Percentiles rank a stretch among this genome's conserved stretches.
phyloP scores from a whole-genome alignment of 2,113 vertebrate species.

The Boulengeromyrus knoepffleri region DNA sequence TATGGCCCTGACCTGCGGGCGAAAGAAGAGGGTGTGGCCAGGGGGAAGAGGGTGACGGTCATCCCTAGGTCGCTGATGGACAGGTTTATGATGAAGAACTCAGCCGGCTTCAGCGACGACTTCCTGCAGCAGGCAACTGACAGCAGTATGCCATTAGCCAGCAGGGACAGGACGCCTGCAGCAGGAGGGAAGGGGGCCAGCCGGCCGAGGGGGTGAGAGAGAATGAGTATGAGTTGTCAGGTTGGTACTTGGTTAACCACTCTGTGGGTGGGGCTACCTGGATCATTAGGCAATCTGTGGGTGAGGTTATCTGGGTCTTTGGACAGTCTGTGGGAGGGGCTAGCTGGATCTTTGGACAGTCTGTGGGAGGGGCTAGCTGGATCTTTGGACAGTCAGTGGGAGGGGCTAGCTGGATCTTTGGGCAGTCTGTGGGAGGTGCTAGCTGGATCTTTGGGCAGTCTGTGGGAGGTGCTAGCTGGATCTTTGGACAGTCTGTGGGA shows the following conservation, averaged over 20 bases:
- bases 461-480: rapidly evolving
- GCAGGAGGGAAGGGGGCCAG: background rate
- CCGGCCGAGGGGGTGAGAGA: background rate
- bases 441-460: background rate
- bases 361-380: background rate
- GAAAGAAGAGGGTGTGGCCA: slow-evolving; percentile 71
- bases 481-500: background rate
- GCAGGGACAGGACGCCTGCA: slow-evolving; percentile 62
- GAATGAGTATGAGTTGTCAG: background rate
- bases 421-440: background rate
- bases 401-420: background rate
- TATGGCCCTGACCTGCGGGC: slow-evolving; percentile 63
- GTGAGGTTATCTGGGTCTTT: background rate
- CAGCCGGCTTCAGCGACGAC: slow-evolving; percentile 70
- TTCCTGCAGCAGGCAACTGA: slow-evolving; percentile 70
- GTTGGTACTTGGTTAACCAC: background rate
- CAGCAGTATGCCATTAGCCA: slow-evolving; percentile 68
- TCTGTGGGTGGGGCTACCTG: background rate
- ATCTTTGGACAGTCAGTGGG: background rate
- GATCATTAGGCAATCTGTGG: background rate
- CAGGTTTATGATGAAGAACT: slow-evolving; percentile 77
- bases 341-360: background rate
- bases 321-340: background rate
- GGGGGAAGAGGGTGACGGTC: slow-evolving; percentile 69
- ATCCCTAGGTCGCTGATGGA: slow-evolving; percentile 77